These are phyloP conservation scores for Busseola fusca DNA, from an alignment of 2,888 invertebrate genomes.

Conservation along the genomic window DNA sequence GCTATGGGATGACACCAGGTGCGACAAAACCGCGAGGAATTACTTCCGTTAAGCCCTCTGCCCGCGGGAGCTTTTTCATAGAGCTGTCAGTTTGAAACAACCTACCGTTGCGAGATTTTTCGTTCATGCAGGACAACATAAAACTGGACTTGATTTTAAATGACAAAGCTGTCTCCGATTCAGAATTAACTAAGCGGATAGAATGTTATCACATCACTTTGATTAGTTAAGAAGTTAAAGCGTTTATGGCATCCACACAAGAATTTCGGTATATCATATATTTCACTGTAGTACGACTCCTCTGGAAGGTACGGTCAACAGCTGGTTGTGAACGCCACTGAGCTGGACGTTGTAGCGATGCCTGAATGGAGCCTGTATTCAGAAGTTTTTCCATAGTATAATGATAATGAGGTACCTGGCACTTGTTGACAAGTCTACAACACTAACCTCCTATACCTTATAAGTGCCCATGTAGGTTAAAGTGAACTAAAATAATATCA, in stretches of 20 bases:
- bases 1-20: constrained; percentile 41
- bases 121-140: not conserved
- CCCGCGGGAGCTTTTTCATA: constrained; percentile 22
- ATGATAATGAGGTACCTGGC: not conserved
- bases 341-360: not conserved
- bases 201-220: not conserved
- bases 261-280: not conserved
- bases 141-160: not conserved
- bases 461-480: not conserved
- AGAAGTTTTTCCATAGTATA: not conserved
- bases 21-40: constrained; percentile 39
- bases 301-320: not conserved
- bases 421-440: not conserved
- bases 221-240: not conserved
- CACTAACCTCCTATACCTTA: not conserved
- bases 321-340: not conserved
- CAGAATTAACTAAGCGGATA: too few relatives aligned
- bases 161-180: not conserved
- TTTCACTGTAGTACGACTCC: not conserved
- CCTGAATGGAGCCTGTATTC: too few relatives aligned
- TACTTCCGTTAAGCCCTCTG: constrained; percentile 14
- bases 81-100: constrained; percentile 33
- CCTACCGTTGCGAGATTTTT: constrained; percentile 24
- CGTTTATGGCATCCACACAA: not conserved
- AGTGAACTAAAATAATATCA: not conserved